These are phyloP conservation scores for Catharus bicknelli DNA, from an alignment of 2,113 vertebrate genomes.

Conservation along the genomic window DNA sequence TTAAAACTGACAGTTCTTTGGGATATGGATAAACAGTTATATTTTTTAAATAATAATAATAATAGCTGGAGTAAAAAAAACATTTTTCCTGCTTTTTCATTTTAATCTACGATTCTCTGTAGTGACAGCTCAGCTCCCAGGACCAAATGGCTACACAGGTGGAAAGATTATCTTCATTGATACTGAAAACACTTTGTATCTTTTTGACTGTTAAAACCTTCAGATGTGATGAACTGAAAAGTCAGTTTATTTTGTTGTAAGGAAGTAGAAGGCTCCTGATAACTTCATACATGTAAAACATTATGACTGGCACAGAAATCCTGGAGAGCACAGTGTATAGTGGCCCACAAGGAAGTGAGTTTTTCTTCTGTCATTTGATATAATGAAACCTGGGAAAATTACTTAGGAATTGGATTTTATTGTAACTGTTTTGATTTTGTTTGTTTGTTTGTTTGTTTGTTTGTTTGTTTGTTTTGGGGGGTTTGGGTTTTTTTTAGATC, in stretches of 20 bases:
- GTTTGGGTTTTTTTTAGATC: neutral
- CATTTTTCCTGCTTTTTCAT: neutral
- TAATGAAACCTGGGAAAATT: neutral
- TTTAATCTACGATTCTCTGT: constrained; percentile 33
- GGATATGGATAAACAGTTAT: neutral
- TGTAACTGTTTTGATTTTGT: neutral
- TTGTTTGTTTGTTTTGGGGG: neutral
- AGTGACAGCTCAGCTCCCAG: constrained; percentile 96
- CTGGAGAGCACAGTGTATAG: neutral
- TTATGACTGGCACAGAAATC: neutral
- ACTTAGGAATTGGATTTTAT: neutral
- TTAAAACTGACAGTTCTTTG: constrained; percentile 14
- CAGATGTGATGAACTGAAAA: neutral
- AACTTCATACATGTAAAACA: neutral
- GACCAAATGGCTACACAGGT: constrained; percentile 87
- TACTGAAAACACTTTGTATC: constrained; percentile 99
- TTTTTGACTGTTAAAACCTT: constrained; percentile 60
- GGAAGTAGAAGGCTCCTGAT: neutral
- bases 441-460: neutral
- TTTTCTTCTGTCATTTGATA: neutral
- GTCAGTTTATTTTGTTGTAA: neutral
- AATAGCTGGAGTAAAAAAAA: neutral
- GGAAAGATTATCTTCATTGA: constrained; percentile 98
- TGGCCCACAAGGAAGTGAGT: neutral
- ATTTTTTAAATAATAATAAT: constrained; percentile 5